Percentiles rank a stretch among this genome's conserved stretches.
Evolutionary conservation across 35 echinoderm and acorn worm genomes (phyloP).

Genomic region (Apostichopus californicus): DNA sequence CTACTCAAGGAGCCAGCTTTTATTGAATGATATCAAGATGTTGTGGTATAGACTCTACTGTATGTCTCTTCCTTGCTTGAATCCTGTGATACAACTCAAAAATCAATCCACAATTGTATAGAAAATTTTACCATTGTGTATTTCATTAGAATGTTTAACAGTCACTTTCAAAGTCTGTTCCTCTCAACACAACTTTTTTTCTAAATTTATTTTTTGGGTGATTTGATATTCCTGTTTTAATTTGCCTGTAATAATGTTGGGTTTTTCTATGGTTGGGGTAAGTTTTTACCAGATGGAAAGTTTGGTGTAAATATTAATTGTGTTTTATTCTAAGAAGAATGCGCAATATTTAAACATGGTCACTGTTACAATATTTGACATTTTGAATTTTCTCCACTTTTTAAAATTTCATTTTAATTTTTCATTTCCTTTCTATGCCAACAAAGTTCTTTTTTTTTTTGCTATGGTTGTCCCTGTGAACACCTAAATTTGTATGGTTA

Average conservation of each 20-base stretch:
- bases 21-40: no score
- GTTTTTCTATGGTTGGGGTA: neutral
- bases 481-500: constrained; percentile 14
- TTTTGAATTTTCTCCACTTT: constrained; percentile 12
- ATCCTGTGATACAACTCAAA: no score
- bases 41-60: no score
- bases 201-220: neutral
- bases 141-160: no score
- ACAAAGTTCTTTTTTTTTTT: constrained; percentile 19
- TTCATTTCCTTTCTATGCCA: constrained; percentile 31
- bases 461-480: constrained; percentile 35
- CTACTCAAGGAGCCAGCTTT: no score
- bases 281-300: constrained; percentile 21
- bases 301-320: constrained; percentile 38
- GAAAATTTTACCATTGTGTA: no score
- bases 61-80: no score
- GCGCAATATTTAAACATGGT: constrained; percentile 51
- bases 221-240: neutral
- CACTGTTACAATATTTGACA: constrained; percentile 5
- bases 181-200: no score
- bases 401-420: constrained; percentile 2
- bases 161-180: no score
- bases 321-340: constrained; percentile 36
- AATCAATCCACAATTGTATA: no score
- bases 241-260: neutral